Evolutionary conservation across 2,797 vertebrate species (phyloP), one percentile per base, ranked within the genome.

Genomic region (Brotula barbata): DNA sequence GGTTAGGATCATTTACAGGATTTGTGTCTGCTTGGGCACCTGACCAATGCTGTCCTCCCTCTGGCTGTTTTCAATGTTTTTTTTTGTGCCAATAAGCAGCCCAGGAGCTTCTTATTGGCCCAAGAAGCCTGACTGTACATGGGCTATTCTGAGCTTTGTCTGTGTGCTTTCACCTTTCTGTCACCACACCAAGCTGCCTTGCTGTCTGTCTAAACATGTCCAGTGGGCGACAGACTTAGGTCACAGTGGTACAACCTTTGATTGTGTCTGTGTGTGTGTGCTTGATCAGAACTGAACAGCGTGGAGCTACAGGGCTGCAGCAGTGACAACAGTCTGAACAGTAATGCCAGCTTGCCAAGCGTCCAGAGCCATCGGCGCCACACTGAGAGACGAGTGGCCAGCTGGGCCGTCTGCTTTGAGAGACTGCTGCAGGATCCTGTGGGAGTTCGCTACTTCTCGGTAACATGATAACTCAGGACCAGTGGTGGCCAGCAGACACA

Each of bases 391-490:
- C 90, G 96, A 42, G 95, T 96, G 34, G 96, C 96, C 56, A 97
- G 96, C 84, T 99, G 96, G 97, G 97, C 97, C 0, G 95, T 95
- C 60, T 96, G 96, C 34, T 99, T 99, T 8, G 96, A 98, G 86
- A 92, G 97, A 3, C 94, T 99, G 28, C 94, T 99, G 48, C 95
- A 97, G 83, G 97, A 99, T 83, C 94, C 96, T 0, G 64, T 96
- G 1, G 96, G 95, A 7, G 88, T 98, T 40, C 92, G 92, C 54
- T 99, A 98, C 87, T 98, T 99, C 87, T 98, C 97, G 1, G 97
- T 99, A 91, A 89, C 88, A 78, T 60, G 22, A 33, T 22, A 34
- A 34, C 28, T 17, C 55, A 34, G 31, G 33, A 54, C 36, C 23
- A 7, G 1, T 31, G 21, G 41, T 46, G 12, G 40, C 19, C 28